phyloP scores from a whole-genome alignment of 2,888 invertebrate species.

The Gari tellinella region DNA sequence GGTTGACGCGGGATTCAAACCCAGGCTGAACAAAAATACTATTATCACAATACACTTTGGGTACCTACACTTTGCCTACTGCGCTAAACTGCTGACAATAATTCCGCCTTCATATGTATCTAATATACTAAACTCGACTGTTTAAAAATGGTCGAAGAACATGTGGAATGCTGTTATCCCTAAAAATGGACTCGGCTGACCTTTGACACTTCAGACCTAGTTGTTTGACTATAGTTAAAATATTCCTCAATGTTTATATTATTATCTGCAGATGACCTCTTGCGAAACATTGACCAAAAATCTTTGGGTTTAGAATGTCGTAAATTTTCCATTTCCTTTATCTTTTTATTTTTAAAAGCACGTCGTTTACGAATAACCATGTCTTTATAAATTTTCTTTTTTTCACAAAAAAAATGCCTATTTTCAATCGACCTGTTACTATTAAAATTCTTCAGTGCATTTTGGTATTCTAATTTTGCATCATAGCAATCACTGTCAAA shows the following conservation, averaged over 20 bases:
- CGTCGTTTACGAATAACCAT: constrained; percentile 7
- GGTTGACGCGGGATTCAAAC: too few species aligned
- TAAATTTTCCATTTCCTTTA: constrained; percentile 8
- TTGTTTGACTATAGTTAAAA: background rate
- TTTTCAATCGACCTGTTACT: background rate
- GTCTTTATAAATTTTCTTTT: constrained; percentile 11
- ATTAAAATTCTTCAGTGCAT: constrained; percentile 4
- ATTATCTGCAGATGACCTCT: background rate
- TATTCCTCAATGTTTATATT: constrained; percentile 1
- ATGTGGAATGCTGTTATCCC: too few species aligned
- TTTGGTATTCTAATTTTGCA: background rate
- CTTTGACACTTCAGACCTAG: too few species aligned
- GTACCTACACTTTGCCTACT: too few species aligned
- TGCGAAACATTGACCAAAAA: constrained; percentile 20
- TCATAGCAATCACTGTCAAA: constrained; percentile 11
- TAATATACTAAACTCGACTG: too few species aligned
- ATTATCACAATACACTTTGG: too few species aligned
- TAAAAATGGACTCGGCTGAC: too few species aligned
- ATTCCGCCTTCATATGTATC: too few species aligned
- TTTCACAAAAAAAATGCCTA: constrained; percentile 3
- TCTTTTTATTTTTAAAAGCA: background rate
- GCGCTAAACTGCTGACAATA: too few species aligned
- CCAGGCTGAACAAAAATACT: too few species aligned
- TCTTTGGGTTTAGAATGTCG: background rate
- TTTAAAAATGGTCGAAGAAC: too few species aligned